These are phyloP conservation scores for Pomatostomus ruficeps DNA, from an alignment of 2,113 vertebrate species.

Conservation along the genomic window DNA sequence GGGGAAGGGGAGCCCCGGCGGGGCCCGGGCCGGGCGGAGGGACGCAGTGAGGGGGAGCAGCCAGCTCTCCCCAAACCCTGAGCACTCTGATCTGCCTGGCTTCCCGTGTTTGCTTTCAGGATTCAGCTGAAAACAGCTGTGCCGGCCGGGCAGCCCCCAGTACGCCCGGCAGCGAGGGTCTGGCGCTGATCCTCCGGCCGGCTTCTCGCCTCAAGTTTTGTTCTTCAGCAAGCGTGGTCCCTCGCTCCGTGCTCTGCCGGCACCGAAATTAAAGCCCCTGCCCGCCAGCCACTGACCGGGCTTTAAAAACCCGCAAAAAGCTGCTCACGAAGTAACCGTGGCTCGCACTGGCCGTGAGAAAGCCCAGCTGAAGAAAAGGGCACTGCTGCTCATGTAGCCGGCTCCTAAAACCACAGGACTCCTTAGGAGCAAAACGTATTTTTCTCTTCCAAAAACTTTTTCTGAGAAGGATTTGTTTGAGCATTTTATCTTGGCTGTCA, in stretches of 20 bases:
- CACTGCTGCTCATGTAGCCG: rapidly evolving
- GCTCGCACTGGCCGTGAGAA: background rate
- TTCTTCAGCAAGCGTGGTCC: rapidly evolving
- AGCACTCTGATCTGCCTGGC: background rate
- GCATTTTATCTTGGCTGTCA: background rate
- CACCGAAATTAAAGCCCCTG: background rate
- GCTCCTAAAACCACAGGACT: background rate
- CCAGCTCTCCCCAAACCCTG: background rate
- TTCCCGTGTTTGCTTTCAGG: rapidly evolving
- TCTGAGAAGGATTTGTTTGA: background rate
- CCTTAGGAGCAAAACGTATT: background rate
- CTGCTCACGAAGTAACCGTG: background rate
- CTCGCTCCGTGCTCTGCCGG: background rate
- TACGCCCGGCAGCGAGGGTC: background rate
- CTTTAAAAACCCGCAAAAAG: background rate
- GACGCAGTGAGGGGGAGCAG: background rate
- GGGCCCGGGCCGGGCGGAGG: background rate
- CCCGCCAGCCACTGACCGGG: background rate
- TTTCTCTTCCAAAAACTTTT: background rate
- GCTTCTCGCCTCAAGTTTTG: background rate
- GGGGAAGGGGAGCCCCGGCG: too few relatives aligned
- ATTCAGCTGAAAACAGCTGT: background rate
- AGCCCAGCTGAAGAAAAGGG: background rate
- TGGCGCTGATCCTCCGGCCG: background rate
- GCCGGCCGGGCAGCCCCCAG: background rate